These are phyloP conservation scores for Torymus aiolomorphi DNA, from an alignment of 2,888 invertebrate species.

Conservation along the genomic window DNA sequence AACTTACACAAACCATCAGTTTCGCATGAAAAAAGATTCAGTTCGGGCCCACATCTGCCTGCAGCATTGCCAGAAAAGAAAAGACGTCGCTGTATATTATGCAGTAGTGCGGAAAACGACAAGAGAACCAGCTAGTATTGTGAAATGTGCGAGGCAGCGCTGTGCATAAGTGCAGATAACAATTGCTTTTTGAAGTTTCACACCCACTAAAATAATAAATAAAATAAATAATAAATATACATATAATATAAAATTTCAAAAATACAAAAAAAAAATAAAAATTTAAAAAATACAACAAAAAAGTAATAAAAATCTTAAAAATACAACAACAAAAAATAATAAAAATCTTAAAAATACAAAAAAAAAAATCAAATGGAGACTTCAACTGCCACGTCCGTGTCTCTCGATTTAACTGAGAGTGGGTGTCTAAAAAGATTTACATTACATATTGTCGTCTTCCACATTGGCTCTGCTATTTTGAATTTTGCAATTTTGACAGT, in stretches of 20 bases:
- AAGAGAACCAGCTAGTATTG: constrained; percentile 4
- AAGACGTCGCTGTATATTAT: constrained; percentile 30
- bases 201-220: constrained; percentile 20
- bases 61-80: constrained; percentile 25
- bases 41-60: constrained; percentile 31
- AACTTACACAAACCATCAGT: constrained; percentile 30
- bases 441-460: constrained; percentile 6
- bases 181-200: constrained; percentile 15
- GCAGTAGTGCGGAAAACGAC: constrained; percentile 20
- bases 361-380: constrained; percentile 45
- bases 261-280: constrained; percentile 3
- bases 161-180: background rate
- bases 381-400: constrained; percentile 40
- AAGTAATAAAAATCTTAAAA: constrained; percentile 24
- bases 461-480: too few species aligned
- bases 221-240: constrained; percentile 12
- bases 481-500: too few species aligned
- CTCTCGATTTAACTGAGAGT: constrained; percentile 38
- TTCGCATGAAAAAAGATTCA: constrained; percentile 30
- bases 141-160: background rate
- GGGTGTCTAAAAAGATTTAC: constrained; percentile 34
- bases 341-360: too few species aligned
- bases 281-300: background rate
- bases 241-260: background rate
- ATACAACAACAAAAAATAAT: too few species aligned